Evolutionary conservation across 2,888 invertebrate species (phyloP).

Genomic region (Masnerella sp.): DNA sequence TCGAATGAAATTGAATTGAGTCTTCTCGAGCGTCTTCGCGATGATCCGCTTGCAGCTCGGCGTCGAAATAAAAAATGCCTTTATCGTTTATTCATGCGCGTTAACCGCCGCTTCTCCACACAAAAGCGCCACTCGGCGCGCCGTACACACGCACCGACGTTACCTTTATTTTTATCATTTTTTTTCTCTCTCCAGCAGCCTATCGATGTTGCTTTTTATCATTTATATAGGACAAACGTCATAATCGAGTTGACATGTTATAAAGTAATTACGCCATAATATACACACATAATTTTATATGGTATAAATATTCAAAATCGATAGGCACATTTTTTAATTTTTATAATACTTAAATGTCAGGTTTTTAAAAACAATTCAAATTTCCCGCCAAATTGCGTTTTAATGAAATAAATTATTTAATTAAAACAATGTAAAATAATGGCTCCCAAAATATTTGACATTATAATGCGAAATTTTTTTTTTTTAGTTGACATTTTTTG

Average conservation of each 20-base stretch:
- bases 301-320: slow-evolving; percentile 3
- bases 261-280: slow-evolving; percentile 23
- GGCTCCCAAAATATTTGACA: too few relatives aligned
- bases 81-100: slow-evolving; percentile 51
- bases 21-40: slow-evolving; percentile 31
- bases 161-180: slow-evolving; percentile 25
- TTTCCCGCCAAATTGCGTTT: too few relatives aligned
- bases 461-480: too few relatives aligned
- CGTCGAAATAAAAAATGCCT: slow-evolving; percentile 39
- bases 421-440: too few relatives aligned
- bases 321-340: not conserved
- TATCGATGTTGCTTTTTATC: slow-evolving; percentile 23
- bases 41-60: slow-evolving; percentile 30
- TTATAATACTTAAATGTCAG: too few relatives aligned
- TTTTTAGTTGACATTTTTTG: too few relatives aligned
- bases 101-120: slow-evolving; percentile 27
- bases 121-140: slow-evolving; percentile 9
- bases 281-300: slow-evolving; percentile 1
- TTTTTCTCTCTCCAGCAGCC: slow-evolving; percentile 13
- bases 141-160: slow-evolving; percentile 2
- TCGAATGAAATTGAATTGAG: slow-evolving; percentile 13
- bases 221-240: slow-evolving; percentile 34
- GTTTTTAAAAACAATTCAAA: too few relatives aligned
- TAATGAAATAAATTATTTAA: too few relatives aligned
- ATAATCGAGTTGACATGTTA: slow-evolving; percentile 16